These are phyloP conservation scores for Mayetiola destructor DNA, from an alignment of 2,888 invertebrate genomes.

Conservation along the genomic window DNA sequence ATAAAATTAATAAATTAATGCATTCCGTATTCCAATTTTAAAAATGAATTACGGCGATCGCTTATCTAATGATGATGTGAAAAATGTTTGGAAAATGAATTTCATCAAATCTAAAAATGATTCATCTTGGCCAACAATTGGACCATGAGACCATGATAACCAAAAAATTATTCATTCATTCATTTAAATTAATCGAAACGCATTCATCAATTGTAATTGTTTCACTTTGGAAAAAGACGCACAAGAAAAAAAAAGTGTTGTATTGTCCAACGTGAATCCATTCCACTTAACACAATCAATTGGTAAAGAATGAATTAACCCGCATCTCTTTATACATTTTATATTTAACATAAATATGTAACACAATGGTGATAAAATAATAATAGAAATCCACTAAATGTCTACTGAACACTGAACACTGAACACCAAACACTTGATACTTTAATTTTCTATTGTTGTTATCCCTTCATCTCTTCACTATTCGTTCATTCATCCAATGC, in stretches of 20 bases:
- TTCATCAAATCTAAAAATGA: not conserved
- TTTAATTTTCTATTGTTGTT: constrained; percentile 10
- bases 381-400: not conserved
- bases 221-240: too few relatives aligned
- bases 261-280: too few relatives aligned
- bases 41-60: too few relatives aligned
- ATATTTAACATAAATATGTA: not conserved
- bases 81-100: not conserved
- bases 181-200: constrained; percentile 6
- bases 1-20: too few relatives aligned
- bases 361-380: not conserved
- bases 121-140: constrained; percentile 9
- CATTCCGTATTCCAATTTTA: too few relatives aligned
- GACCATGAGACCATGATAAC: too few relatives aligned
- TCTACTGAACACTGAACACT: constrained; percentile 7
- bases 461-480: too few relatives aligned
- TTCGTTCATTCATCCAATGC: too few relatives aligned
- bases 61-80: constrained; percentile 11
- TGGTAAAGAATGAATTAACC: not conserved
- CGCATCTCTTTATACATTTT: not conserved
- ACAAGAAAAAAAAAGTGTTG: too few relatives aligned
- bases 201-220: too few relatives aligned
- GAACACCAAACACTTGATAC: constrained; percentile 12
- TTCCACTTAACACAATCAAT: too few relatives aligned
- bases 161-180: constrained; percentile 7